A percentile compares a stretch with the other conserved stretches of the same genome.
Conservation (phyloP, 2,888 invertebrate species). For the Atrina japonica region DNA sequence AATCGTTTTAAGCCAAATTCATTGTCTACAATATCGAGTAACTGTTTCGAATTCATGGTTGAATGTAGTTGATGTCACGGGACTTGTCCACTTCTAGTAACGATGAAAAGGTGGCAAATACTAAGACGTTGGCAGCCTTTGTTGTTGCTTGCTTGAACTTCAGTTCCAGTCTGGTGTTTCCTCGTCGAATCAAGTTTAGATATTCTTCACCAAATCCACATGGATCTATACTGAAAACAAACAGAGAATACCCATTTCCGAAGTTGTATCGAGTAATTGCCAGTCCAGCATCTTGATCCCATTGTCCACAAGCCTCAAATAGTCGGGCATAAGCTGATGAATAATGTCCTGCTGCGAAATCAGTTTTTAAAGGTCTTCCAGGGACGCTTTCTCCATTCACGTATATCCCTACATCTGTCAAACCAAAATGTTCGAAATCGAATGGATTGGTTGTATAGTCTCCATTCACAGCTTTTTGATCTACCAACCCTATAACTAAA, state of each 20-base stretch:
- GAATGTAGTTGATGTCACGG: slow-evolving; percentile 16
- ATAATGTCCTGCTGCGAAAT: slow-evolving; percentile 8
- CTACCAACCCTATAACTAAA: slow-evolving; percentile 7
- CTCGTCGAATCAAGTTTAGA: slow-evolving; percentile 11
- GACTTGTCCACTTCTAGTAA: slow-evolving; percentile 7
- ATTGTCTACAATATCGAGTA: slow-evolving; percentile 6
- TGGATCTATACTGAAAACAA: slow-evolving; percentile 20
- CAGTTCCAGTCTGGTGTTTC: slow-evolving; percentile 25
- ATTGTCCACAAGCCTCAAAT: slow-evolving; percentile 19
- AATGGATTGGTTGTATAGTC: slow-evolving; percentile 30
- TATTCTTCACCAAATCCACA: slow-evolving; percentile 13
- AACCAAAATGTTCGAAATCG: slow-evolving; percentile 13
- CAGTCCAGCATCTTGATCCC: slow-evolving; percentile 21
- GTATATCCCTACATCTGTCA: slow-evolving; percentile 20
- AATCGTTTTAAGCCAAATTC: slow-evolving; percentile 1
- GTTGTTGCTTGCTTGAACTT: slow-evolving; percentile 23
- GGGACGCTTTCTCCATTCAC: slow-evolving; percentile 19
- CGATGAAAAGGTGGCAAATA: slow-evolving; percentile 16
- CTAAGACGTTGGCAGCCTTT: slow-evolving; percentile 10
- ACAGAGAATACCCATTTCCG: slow-evolving; percentile 19
- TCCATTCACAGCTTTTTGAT: slow-evolving; percentile 21
- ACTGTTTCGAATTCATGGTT: slow-evolving; percentile 30
- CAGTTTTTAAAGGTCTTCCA: slow-evolving; percentile 14
- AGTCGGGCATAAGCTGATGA: slow-evolving; percentile 21
- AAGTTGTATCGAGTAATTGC: slow-evolving; percentile 11